phyloP scores from a whole-genome alignment of 1,140 invertebrate genomes.

The Drosophila repleta region DNA sequence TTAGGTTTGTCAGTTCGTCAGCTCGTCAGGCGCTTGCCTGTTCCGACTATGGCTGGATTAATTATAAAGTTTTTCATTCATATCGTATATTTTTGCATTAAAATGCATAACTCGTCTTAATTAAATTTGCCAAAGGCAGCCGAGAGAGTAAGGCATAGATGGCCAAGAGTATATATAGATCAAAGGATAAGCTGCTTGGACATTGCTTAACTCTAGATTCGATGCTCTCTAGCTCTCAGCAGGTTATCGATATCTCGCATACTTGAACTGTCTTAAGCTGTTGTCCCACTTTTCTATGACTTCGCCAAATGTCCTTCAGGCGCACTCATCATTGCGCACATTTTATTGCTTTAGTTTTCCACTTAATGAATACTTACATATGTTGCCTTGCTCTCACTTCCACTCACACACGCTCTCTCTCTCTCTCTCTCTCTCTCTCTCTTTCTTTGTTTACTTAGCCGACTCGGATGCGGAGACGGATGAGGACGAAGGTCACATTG shows the following conservation, averaged over 20 bases:
- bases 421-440: no score
- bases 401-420: no score
- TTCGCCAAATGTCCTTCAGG: slow-evolving; percentile 22
- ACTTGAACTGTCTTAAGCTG: slow-evolving; percentile 1
- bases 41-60: slow-evolving; percentile 48
- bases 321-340: background rate
- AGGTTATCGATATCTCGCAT: background rate
- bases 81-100: slow-evolving; percentile 55
- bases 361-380: slow-evolving; percentile 40
- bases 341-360: slow-evolving; percentile 40
- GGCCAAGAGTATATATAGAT: no score
- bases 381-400: slow-evolving; percentile 38
- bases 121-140: slow-evolving; percentile 51
- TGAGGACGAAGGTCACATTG: slow-evolving; percentile 83
- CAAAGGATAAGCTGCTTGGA: background rate
- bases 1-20: slow-evolving; percentile 18
- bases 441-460: slow-evolving; percentile 40
- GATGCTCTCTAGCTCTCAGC: no score
- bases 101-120: slow-evolving; percentile 64
- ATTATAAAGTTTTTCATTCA: slow-evolving; percentile 70
- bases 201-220: no score
- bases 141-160: no score
- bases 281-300: slow-evolving; percentile 23
- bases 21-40: slow-evolving; percentile 1
- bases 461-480: slow-evolving; percentile 83